Percentiles rank a stretch among this genome's conserved stretches.
These are phyloP conservation scores for Meteorus sp. DNA, from an alignment of 1,140 invertebrate species.

Conservation along the genomic window DNA sequence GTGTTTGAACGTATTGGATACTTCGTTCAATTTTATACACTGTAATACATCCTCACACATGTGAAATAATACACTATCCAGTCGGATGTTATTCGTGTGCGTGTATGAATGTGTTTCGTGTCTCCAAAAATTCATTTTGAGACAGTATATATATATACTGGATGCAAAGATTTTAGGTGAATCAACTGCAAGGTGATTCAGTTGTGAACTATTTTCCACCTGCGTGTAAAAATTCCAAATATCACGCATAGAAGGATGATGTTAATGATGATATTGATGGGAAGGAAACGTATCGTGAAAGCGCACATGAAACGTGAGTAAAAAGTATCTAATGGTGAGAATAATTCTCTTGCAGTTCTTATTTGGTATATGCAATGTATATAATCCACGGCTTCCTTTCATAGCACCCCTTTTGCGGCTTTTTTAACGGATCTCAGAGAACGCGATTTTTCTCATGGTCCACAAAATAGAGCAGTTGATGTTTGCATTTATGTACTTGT, in stretches of 20 bases:
- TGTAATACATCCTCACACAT: no score
- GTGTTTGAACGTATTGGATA: no score
- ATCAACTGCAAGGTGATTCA: no score
- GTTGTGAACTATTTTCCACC: not conserved
- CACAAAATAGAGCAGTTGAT: not conserved
- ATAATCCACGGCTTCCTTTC: not conserved
- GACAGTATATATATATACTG: not conserved
- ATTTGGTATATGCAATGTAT: no score
- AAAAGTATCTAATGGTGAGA: not conserved
- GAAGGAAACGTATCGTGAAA: not conserved
- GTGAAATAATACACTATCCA: no score
- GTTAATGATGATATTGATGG: not conserved
- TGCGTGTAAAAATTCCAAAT: not conserved
- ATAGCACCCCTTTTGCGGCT: slow-evolving; percentile 2
- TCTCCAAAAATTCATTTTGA: not conserved
- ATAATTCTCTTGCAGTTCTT: not conserved
- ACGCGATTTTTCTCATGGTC: slow-evolving; percentile 2
- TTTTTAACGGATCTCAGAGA: not conserved
- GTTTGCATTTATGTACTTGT: not conserved
- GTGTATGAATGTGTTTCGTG: not conserved
- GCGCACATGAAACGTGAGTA: not conserved
- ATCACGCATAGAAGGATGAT: not conserved
- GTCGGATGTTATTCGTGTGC: no score
- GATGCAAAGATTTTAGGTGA: no score
- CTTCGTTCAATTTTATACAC: no score